Conservation (phyloP, 2,113 vertebrate species). For the Xiphias gladius region DNA sequence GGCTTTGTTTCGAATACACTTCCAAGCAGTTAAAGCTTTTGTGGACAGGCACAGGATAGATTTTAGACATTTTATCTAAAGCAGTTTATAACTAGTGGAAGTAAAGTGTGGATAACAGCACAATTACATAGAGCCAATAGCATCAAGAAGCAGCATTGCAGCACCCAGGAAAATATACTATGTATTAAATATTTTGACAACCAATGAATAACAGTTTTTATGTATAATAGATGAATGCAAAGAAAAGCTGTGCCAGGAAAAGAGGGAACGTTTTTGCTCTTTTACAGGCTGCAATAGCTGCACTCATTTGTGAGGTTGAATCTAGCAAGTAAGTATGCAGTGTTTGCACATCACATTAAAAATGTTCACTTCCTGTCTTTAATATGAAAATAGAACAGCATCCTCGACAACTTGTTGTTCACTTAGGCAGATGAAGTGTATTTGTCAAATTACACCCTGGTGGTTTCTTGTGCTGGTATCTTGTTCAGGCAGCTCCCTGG, state of each 20-base stretch:
- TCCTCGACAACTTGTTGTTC: slow-evolving; percentile 20
- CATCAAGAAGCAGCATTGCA: not conserved
- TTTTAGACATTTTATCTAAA: not conserved
- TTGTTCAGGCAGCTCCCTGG: slow-evolving; percentile 50
- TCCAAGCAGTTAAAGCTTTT: not conserved
- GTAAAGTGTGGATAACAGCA: slow-evolving; percentile 9
- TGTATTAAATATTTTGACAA: slow-evolving; percentile 19
- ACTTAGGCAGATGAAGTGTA: not conserved
- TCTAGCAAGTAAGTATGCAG: not conserved
- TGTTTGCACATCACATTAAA: not conserved
- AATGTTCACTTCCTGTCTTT: not conserved
- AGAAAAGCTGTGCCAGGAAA: not conserved
- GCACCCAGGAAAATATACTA: not conserved
- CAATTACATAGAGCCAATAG: slow-evolving; percentile 5
- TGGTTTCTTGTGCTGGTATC: slow-evolving; percentile 4
- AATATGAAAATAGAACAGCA: not conserved
- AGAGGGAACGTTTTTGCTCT: not conserved
- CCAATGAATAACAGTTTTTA: slow-evolving; percentile 12
- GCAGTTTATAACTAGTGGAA: slow-evolving; percentile 10
- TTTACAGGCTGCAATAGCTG: not conserved
- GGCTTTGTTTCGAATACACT: not conserved
- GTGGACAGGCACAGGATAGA: not conserved
- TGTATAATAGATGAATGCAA: slow-evolving; percentile 6
- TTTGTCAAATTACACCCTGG: slow-evolving; percentile 50
- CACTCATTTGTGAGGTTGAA: not conserved